These are phyloP conservation scores for Calosoma granatense DNA, from an alignment of 1,140 invertebrate species.

Conservation along the genomic window DNA sequence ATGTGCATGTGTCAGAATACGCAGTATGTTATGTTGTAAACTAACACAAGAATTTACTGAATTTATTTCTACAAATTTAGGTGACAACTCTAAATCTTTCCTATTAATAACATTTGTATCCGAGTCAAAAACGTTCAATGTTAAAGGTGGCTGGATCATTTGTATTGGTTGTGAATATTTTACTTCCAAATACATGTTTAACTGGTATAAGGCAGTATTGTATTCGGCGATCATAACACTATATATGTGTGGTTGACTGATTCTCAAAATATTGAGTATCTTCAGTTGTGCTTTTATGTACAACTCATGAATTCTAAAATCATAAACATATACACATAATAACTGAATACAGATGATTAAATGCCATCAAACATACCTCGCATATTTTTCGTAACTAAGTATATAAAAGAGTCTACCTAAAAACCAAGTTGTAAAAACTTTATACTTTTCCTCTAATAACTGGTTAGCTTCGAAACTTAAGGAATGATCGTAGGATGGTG, in stretches of 20 bases:
- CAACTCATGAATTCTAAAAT: constrained; percentile 37
- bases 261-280: constrained; percentile 39
- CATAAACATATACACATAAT: constrained; percentile 12
- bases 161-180: constrained; percentile 34
- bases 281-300: constrained; percentile 41
- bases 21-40: not conserved
- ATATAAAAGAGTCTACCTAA: constrained; percentile 45
- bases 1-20: not conserved
- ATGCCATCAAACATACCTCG: constrained; percentile 28
- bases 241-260: constrained; percentile 39
- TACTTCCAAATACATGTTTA: constrained; percentile 26
- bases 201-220: constrained; percentile 31
- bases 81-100: constrained; percentile 37
- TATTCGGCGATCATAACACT: constrained; percentile 38
- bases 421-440: constrained; percentile 44
- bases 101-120: constrained; percentile 23
- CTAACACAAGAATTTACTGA: not conserved
- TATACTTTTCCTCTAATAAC: constrained; percentile 30
- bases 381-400: constrained; percentile 38
- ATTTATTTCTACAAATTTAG: constrained; percentile 20
- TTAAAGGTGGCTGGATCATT: constrained; percentile 13
- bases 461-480: constrained; percentile 35
- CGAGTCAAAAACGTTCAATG: constrained; percentile 36
- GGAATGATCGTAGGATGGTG: constrained; percentile 32
- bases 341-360: constrained; percentile 2